These are phyloP conservation scores for Cephalopachus bancanus DNA, from an alignment of 2,797 vertebrate genomes.

Conservation along the genomic window DNA sequence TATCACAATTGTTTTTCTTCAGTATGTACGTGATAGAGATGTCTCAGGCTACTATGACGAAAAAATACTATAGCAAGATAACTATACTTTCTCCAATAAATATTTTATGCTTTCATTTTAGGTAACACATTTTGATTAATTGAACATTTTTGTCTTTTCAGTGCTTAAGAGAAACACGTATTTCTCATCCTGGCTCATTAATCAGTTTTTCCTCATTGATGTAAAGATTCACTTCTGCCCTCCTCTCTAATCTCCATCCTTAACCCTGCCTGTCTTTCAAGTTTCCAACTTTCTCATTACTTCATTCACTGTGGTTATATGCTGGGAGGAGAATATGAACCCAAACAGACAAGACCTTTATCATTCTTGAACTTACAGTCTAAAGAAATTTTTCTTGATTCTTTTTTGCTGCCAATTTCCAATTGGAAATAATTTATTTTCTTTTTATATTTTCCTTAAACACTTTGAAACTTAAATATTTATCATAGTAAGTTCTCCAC, in stretches of 20 bases:
- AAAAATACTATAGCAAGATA: not conserved
- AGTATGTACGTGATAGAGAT: not conserved
- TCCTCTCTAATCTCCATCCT: not conserved
- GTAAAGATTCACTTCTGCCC: not conserved
- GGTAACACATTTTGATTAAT: not conserved
- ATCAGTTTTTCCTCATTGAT: not conserved
- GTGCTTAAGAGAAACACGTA: slow-evolving; percentile 24
- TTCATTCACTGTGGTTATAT: not conserved
- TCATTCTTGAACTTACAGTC: not conserved
- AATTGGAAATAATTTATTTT: not conserved
- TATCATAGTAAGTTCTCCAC: not conserved
- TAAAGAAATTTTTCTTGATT: slow-evolving; percentile 23
- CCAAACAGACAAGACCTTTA: not conserved
- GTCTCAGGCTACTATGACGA: not conserved
- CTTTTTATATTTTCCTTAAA: not conserved
- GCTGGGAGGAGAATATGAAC: not conserved
- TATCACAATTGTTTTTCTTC: not conserved
- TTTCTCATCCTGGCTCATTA: not conserved
- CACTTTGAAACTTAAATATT: not conserved
- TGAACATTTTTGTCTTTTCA: slow-evolving; percentile 8
- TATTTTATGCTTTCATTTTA: slow-evolving; percentile 8
- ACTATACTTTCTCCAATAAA: slow-evolving; percentile 25
- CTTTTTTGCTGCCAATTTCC: not conserved
- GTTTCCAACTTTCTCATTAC: not conserved
- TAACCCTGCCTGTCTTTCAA: not conserved